Base-by-base conservation (phyloP, 2,113 vertebrate species). In the Oreochromis spilurus region DNA sequence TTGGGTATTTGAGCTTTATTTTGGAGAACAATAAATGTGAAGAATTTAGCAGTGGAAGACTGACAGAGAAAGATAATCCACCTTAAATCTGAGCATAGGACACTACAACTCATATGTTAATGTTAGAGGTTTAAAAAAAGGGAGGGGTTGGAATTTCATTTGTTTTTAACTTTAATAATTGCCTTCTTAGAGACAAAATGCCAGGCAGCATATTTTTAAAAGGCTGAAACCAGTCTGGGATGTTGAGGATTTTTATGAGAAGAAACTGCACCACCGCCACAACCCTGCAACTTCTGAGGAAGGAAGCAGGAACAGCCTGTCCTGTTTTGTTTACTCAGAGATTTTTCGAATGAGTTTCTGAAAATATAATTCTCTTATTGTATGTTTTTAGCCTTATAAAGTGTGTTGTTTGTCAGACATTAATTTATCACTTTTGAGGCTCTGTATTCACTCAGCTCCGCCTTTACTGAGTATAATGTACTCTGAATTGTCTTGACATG, bases 241-340 rank as follows among this genome's bases (percentile, higher is more conserved):
- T 57, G 26, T 65, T 31, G 21, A n/a, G 10, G 79, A 40, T 43
- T 36, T 31, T 43, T 78, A 40, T 65, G n/a, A 82, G 60, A 40
- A 79, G 55, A 72, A 55, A 0, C 55, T 24, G 45, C 43, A 34
- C 52, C 67, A 65, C 58, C 9, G n/a, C 26, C 67, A 58, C 79
- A 80, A 19, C 48, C 70, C 55, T 79, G 54, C 40, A 45, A 43
- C 85, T 38, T 55, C 3, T 55, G 85, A 67, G 87, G 87, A 90
- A 91, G 92, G 91, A 89, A 93, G 82, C 87, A 90, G 88, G 86
- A 92, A 88, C 57, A 87, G 87, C 31, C 86, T 90, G 87, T 65
- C 48, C 85, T 82, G 24, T 52, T 89, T 62, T 87, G 10, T 75
- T 79, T 58, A 12, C 65, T 77, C 21, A 29, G 43, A 50, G 31